Base-by-base conservation (phyloP, 1,140 invertebrate genomes). In the Pollicipes pollicipes region DNA sequence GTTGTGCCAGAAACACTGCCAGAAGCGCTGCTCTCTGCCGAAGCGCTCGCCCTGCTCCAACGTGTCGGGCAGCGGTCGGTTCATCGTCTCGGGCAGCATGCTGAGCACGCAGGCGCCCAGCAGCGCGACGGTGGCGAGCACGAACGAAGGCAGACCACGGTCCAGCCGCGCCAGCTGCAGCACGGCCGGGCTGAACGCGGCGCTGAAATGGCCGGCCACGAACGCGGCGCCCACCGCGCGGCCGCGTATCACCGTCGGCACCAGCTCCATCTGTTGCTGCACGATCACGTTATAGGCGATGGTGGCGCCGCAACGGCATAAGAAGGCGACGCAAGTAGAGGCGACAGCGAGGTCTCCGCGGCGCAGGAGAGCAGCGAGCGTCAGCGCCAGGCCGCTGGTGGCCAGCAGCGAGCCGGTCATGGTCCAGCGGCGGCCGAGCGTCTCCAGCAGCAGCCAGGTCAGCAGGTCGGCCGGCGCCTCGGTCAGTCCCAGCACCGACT, bases 381-480 rank as follows among this genome's bases (percentile, higher is more conserved):
- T 31, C 1, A 30, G 28, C 26, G 68, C 66, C 31, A 72, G 68
- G 1, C 66, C 71, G 35, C 66, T 31, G 27, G 69, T 0, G n/a
- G 31, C 27, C 10, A 74, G 26, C n/a, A 66, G 27, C 6, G 71
- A 87, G 4, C 86, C 85, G 77, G 87, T 92, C 0, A 89, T 88
- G 29, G 91, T 79, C 90, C 90, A 93, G 72, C 91, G 83, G 71
- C 91, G 81, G 0, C 91, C 91, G 84, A 89, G 90, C 74, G 85
- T 83, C 78, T 93, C 91, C 13, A 93, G 78, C 1, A 88, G 87
- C 0, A 88, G 75, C 1, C 90, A 89, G 6, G 93, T 81, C 66
- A 93, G 85, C 0, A 89, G 87, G 78, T 93, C 90, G 13, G 90
- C 90, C 0, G 91, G 91, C 45, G 91, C 79, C 77, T 91, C 89